A percentile compares a stretch with the other conserved stretches of the same genome.
Conservation (phyloP, 2,888 invertebrate species). For the Eupithecia dodoneata region DNA sequence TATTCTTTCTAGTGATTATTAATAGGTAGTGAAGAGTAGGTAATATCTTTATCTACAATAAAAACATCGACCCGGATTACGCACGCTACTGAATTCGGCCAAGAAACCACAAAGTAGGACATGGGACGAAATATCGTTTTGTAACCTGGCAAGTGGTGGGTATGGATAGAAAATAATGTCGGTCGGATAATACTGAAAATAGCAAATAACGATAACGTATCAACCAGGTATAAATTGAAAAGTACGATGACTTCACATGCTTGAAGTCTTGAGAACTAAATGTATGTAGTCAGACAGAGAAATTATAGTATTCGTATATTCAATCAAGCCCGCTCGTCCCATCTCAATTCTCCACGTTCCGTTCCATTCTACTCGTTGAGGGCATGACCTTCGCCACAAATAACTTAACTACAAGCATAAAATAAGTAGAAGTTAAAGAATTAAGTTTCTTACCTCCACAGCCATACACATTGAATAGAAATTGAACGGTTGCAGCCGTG, state of each 20-base stretch:
- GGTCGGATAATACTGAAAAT: not conserved
- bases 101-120: not conserved
- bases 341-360: slow-evolving; percentile 49
- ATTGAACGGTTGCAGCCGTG: slow-evolving; percentile 85
- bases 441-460: slow-evolving; percentile 88
- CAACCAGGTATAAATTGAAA: not conserved
- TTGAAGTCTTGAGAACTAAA: not conserved
- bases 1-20: not conserved
- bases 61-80: not conserved
- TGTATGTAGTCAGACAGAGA: not conserved
- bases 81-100: not conserved
- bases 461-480: slow-evolving; percentile 92
- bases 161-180: not conserved
- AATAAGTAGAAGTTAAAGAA: slow-evolving; percentile 22
- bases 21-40: not conserved
- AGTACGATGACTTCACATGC: not conserved
- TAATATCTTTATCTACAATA: not conserved
- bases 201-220: not conserved
- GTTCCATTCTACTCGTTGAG: slow-evolving; percentile 51
- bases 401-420: slow-evolving; percentile 24
- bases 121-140: slow-evolving; percentile 3
- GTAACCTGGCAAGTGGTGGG: not conserved
- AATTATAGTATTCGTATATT: not conserved
- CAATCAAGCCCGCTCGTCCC: slow-evolving; percentile 51
- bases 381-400: slow-evolving; percentile 66